Evolutionary conservation across 1,140 invertebrate species (phyloP), one percentile per base, ranked within the genome.

Genomic region (Teleopsis dalmanni): DNA sequence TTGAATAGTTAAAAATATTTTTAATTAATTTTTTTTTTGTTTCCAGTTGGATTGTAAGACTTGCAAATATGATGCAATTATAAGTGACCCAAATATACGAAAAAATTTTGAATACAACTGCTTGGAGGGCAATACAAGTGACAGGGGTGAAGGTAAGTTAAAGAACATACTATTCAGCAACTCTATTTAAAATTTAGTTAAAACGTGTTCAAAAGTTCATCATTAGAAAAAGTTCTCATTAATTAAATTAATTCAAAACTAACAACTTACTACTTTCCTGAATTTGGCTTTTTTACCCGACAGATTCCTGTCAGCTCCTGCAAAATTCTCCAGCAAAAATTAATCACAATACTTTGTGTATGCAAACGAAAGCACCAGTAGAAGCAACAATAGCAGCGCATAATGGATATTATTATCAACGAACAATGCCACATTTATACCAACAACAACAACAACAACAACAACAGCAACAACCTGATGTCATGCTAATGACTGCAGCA

Each of bases 401-500:
- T n/a, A n/a, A n/a, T n/a, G n/a, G n/a, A n/a, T n/a, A n/a, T n/a
- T n/a, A n/a, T n/a, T n/a, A n/a, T n/a, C n/a, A 57, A 33, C 59
- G 56, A 18, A 57, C 50, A 18, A 51, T 54, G 14, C 58, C 56
- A 33, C 59, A 57, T 13, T 57, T 50, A 18, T 52, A 56, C n/a
- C 58, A 57, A 26, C 26, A 21, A 25, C 44, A 33, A 13, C 37
- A 8, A 34, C 26, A 47, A 18, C 49, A 52, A 23, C 52, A 54
- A 18, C 57, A 48, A 26, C n/a, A n/a, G n/a, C n/a, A n/a, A n/a
- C n/a, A n/a, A n/a, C 62, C 60, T 46, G 63, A 66, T 60, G 63
- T 66, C 55, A 66, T 66, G 64, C 55, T 65, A 55, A 63, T 66
- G 64, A n/a, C n/a, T n/a, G n/a, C n/a, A n/a, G n/a, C n/a, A n/a